Percentiles rank a stretch among this genome's conserved stretches.
Evolutionary conservation across 2,888 invertebrate species (phyloP).

Genomic region (Gymnocheta viridis): DNA sequence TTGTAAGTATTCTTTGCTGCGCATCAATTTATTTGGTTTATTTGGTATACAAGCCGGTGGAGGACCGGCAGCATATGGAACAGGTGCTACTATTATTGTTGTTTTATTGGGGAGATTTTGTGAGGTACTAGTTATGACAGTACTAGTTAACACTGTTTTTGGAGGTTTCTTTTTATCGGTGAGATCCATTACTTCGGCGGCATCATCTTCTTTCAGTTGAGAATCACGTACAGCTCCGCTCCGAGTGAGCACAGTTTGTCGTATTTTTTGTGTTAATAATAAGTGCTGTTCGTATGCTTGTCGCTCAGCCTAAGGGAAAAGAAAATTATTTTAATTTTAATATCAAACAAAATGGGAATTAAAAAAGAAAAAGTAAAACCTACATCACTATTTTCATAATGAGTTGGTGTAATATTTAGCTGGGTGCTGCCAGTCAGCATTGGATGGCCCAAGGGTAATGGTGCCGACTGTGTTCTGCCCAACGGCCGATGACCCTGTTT

Average conservation of each 20-base stretch:
- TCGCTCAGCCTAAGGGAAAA: constrained; percentile 81
- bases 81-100: constrained; percentile 68
- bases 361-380: constrained; percentile 72
- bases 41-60: constrained; percentile 71
- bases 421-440: constrained; percentile 85
- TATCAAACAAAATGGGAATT: not conserved
- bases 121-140: constrained; percentile 81
- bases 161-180: constrained; percentile 86
- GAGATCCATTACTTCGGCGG: constrained; percentile 88
- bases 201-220: constrained; percentile 85
- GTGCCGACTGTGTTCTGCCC: constrained; percentile 97
- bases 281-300: constrained; percentile 85
- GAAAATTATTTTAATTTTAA: not conserved
- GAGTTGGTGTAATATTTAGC: constrained; percentile 80
- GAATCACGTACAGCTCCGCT: constrained; percentile 84
- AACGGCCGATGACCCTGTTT: constrained; percentile 90
- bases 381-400: constrained; percentile 82
- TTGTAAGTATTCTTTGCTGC: constrained; percentile 85
- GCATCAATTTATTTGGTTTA: constrained; percentile 71
- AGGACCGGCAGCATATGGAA: constrained; percentile 63
- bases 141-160: constrained; percentile 83
- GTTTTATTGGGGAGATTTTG: constrained; percentile 83
- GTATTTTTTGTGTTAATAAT: constrained; percentile 90
- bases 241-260: constrained; percentile 92
- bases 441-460: constrained; percentile 94